Base-by-base conservation (phyloP, 2,888 invertebrate genomes). In the Platycheirus albimanus region DNA sequence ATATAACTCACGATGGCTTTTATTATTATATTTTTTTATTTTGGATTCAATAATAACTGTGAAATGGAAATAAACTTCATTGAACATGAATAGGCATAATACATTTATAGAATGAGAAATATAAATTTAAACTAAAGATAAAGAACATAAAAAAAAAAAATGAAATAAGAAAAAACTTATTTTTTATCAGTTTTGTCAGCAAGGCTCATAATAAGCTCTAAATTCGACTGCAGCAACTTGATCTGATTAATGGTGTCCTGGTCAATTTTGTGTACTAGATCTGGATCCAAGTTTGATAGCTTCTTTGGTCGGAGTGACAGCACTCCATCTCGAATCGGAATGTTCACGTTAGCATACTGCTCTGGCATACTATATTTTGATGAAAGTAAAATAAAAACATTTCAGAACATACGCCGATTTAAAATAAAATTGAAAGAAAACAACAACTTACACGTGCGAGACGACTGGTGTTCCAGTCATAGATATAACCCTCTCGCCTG, bases 401-500 rank as follows among this genome's bases (percentile, higher is more conserved):
- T 24, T 24, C 24, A 24, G n/a, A n/a, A n/a, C n/a, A n/a, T n/a
- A n/a, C n/a, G n/a, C 24, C 3, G 24, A 24, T 24, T 24, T n/a
- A n/a, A 41, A 61, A n/a, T 17, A n/a, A 41, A n/a, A 28, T 2
- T 52, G 24, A 1, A n/a, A n/a, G n/a, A n/a, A n/a, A n/a, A n/a
- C n/a, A n/a, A n/a, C n/a, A n/a, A 45, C 88, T 88, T 88, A 91
- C 91, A 87, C 87, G 75, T 90, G 88, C 0, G 89, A 86, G 11
- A 91, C 89, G 33, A 91, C 88, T 38, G 91, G 91, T 76, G 90
- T 90, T 47, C 91, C 91, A 45, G 86, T 88, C 56, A 89, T 87
- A 28, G 91, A 91, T 17, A 91, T 88, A 0, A 89, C 88, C 63
- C 88, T 86, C 86, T 91, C 91, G 13, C 91, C 91, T 10, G 89